Conservation (phyloP, 1,140 invertebrate species). For the Globodera ellingtonae region DNA sequence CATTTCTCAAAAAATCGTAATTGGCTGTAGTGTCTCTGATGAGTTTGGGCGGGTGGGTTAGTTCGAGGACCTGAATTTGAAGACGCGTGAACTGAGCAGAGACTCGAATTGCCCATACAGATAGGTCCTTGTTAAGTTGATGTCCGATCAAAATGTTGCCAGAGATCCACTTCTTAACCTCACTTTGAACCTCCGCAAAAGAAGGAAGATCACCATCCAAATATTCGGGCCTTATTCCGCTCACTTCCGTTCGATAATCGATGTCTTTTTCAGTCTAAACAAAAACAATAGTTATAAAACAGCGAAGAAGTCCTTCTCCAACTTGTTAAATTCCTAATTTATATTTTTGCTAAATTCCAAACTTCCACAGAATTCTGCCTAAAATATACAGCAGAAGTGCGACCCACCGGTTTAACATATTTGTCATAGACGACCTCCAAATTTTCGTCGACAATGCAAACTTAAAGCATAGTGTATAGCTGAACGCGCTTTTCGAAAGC, state of each 20-base stretch:
- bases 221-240: constrained; percentile 74
- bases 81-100: constrained; percentile 11
- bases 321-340: too few relatives aligned
- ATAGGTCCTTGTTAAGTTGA: constrained; percentile 82
- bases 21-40: constrained; percentile 79
- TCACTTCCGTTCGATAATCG: constrained; percentile 85
- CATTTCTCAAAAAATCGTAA: constrained; percentile 76
- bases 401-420: constrained; percentile 76
- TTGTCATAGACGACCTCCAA: constrained; percentile 86
- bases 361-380: too few relatives aligned
- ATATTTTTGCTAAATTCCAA: too few relatives aligned
- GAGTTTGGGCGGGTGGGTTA: constrained; percentile 77
- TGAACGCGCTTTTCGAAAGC: too few relatives aligned
- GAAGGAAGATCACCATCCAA: constrained; percentile 55
- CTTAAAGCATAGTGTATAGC: too few relatives aligned
- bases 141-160: constrained; percentile 83
- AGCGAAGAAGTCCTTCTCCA: too few relatives aligned
- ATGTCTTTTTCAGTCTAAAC: constrained; percentile 72
- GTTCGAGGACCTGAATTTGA: constrained; percentile 70
- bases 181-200: constrained; percentile 78
- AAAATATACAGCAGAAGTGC: not conserved
- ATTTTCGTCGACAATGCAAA: constrained; percentile 82
- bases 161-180: constrained; percentile 78
- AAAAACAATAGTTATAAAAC: not conserved
- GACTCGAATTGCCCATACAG: constrained; percentile 67